Percentiles rank a stretch among this genome's conserved stretches.
Conservation (phyloP, 2,797 vertebrate species). For the Tokudaia tokunoshimensis region DNA sequence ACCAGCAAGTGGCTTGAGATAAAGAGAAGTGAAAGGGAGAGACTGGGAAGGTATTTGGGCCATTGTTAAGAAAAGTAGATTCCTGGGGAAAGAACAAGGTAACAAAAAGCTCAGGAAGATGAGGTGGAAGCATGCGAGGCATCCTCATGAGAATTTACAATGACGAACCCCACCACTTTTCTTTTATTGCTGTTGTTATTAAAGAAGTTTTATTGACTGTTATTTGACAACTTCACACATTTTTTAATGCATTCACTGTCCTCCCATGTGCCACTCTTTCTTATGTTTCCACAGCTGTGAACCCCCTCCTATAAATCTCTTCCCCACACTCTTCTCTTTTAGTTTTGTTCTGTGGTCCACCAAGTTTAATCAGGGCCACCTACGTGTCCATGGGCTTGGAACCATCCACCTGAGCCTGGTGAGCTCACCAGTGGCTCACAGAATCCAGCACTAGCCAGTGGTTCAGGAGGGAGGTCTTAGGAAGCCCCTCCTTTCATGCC, state of each 20-base stretch:
- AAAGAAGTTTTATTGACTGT: neutral
- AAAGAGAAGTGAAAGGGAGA: neutral
- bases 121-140: neutral
- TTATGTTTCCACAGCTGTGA: no score
- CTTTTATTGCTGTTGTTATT: neutral
- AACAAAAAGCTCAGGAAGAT: neutral
- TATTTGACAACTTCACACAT: neutral
- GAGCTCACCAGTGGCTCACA: neutral
- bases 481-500: neutral
- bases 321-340: neutral
- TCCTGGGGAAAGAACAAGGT: neutral
- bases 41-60: neutral
- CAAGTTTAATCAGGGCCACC: neutral
- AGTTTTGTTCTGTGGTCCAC: neutral
- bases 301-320: no score
- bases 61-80: neutral
- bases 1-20: neutral
- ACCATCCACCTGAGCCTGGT: neutral
- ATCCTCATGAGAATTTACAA: constrained; percentile 3
- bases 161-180: neutral
- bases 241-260: neutral
- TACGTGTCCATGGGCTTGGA: neutral
- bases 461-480: neutral
- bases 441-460: no score
- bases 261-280: neutral